Evolutionary conservation across 2,113 vertebrate genomes (phyloP), one percentile per base, ranked within the genome.

Genomic region (Nannospalax galili): DNA sequence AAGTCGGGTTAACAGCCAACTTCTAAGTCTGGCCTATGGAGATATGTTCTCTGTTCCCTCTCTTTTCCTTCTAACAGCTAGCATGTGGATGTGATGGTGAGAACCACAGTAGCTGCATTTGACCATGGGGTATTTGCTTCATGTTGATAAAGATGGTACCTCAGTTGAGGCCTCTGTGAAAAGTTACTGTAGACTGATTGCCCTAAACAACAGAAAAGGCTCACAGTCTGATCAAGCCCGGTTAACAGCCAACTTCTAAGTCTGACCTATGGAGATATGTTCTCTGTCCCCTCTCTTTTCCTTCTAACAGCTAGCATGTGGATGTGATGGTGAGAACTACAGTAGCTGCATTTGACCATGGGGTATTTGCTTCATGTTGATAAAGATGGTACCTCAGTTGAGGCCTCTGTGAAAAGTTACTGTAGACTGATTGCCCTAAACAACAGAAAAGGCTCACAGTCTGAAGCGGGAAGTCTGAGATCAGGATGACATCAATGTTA

Each of bases 11-110:
- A n/a, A n/a, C n/a, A n/a, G n/a, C n/a, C 10, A 16, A 35, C 19
- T 91, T 70, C 65, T 86, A 88, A 35, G 9, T 93, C 35, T 84
- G 30, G 14, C 42, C 70, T 84, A 11, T 26, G 32, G 28, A 78
- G 14, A 0, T 5, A 0, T 37, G 40, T 0, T 67, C 10, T 16
- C 16, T 52, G 5, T 2, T 12, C 11, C 79, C 73, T 74, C 26
- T 62, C 48, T 35, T 45, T n/a, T 3, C 45, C 58, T 69, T 15
- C 24, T 45, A n/a, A 19, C 16, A 70, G 28, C 16, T 62, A 87
- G 60, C 9, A 58, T 64, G n/a, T n/a, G n/a, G n/a, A n/a, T n/a
- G n/a, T n/a, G 45, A 48, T 84, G 30, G 24, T 48, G 5, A 84
- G 42, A 72, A 2, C 37, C 78, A 35, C 14, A 75, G 26, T 22